phyloP scores from a whole-genome alignment of 1,140 invertebrate genomes.

The Scaptomyza graminum region DNA sequence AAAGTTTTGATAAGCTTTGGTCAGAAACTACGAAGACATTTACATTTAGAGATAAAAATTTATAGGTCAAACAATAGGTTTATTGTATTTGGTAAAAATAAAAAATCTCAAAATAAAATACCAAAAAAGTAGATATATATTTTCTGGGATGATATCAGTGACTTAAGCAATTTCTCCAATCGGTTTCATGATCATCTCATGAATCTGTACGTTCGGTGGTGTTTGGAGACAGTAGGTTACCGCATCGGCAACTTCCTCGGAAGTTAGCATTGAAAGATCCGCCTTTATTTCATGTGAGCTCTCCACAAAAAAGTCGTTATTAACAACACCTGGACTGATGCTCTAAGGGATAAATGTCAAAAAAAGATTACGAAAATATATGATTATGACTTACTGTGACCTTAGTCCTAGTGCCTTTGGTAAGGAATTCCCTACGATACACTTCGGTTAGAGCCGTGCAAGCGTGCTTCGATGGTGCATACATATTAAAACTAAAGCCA shows the following conservation, averaged over 20 bases:
- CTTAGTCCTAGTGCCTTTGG: constrained; percentile 55
- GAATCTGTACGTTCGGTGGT: constrained; percentile 85
- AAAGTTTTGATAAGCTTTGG: no score
- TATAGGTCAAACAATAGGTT: no score
- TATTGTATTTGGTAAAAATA: no score
- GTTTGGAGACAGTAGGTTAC: constrained; percentile 86
- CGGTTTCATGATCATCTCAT: constrained; percentile 65
- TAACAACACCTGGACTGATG: constrained; percentile 86
- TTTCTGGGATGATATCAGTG: no score
- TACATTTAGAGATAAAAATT: no score
- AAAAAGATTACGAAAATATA: neutral
- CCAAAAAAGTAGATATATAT: no score
- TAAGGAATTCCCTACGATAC: constrained; percentile 87
- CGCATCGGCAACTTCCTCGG: constrained; percentile 85
- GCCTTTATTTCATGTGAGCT: constrained; percentile 28
- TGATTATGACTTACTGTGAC: constrained; percentile 57
- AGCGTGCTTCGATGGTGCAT: constrained; percentile 86
- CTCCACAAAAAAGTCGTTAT: constrained; percentile 77
- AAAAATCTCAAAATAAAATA: no score
- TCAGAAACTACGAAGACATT: no score
- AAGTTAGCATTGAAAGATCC: constrained; percentile 64
- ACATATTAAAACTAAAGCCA: constrained; percentile 82
- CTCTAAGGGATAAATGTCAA: constrained; percentile 81
- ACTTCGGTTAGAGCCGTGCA: constrained; percentile 86
- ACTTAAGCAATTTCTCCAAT: constrained; percentile 45